These are phyloP conservation scores for Fregata magnificens DNA, from an alignment of 2,113 vertebrate genomes.

Conservation along the genomic window DNA sequence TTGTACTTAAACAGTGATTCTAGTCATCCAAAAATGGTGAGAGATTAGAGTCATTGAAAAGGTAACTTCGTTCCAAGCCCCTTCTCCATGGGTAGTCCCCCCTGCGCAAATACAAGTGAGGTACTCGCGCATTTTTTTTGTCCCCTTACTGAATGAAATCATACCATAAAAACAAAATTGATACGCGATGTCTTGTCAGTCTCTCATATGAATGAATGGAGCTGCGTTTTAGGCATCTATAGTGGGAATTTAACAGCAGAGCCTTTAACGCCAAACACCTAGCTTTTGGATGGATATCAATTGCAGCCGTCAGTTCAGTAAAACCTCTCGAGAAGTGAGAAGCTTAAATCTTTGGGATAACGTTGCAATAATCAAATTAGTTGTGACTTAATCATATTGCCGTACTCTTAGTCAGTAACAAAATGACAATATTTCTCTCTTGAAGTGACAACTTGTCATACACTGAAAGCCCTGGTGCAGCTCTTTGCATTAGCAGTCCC, in stretches of 20 bases:
- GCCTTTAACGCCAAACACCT: not conserved
- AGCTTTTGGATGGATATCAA: not conserved
- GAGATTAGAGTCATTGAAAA: too few relatives aligned
- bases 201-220: not conserved
- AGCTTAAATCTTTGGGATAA: not conserved
- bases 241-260: not conserved
- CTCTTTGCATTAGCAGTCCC: not conserved
- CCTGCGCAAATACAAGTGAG: not conserved
- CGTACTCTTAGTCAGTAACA: rapidly evolving
- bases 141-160: not conserved
- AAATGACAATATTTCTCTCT: not conserved
- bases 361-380: not conserved
- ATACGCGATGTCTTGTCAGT: rapidly evolving
- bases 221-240: not conserved
- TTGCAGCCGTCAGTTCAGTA: not conserved
- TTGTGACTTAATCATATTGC: not conserved
- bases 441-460: not conserved
- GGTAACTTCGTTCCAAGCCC: too few relatives aligned
- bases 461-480: not conserved
- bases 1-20: not conserved
- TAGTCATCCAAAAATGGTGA: not conserved
- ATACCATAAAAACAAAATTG: not conserved
- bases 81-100: not conserved
- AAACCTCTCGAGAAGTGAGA: not conserved
- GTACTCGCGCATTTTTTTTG: not conserved